Evolutionary conservation across 2,888 invertebrate species (phyloP).

Genomic region (Morinoia aosen): DNA sequence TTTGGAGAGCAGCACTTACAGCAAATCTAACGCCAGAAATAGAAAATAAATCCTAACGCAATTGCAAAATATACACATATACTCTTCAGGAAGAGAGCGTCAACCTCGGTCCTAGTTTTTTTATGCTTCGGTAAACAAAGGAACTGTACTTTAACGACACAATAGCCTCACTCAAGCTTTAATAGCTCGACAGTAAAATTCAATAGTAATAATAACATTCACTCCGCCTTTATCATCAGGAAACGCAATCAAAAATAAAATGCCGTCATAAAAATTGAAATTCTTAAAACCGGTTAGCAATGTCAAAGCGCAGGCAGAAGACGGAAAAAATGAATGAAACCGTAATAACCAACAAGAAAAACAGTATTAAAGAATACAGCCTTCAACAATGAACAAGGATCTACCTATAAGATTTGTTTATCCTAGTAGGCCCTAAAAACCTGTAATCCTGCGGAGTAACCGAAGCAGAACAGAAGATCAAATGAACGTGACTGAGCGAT

Average conservation of each 20-base stretch:
- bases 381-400: background rate
- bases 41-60: too few relatives aligned
- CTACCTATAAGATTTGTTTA: background rate
- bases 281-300: background rate
- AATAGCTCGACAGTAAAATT: background rate
- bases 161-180: background rate
- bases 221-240: background rate
- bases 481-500: conserved; percentile 28
- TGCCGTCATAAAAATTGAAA: background rate
- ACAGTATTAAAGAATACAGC: background rate
- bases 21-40: too few relatives aligned
- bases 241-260: background rate
- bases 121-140: background rate
- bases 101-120: background rate
- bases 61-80: background rate
- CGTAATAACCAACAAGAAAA: background rate
- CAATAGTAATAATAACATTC: background rate
- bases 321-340: background rate
- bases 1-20: too few relatives aligned
- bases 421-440: background rate
- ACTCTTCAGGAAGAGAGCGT: background rate
- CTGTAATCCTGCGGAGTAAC: background rate
- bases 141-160: background rate
- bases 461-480: conserved; percentile 6
- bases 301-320: background rate